A percentile compares a stretch with the other conserved stretches of the same genome.
Conservation (phyloP, 2,888 invertebrate species). For the Troides oblongomaculatus region DNA sequence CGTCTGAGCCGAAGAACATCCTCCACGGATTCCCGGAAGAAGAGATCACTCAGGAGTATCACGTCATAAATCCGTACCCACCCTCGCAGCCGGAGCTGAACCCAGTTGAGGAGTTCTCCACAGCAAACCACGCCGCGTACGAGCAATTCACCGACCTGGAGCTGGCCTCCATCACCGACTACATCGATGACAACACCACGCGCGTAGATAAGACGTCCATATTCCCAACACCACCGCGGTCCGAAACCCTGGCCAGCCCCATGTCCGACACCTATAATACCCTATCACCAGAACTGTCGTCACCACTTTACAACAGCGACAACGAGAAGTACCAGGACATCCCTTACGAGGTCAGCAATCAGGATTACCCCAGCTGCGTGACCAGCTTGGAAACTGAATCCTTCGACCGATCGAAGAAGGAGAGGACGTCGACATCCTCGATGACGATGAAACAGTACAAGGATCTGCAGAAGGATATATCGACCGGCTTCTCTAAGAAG, state of each 20-base stretch:
- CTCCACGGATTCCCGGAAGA: slow-evolving; percentile 38
- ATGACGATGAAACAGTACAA: slow-evolving; percentile 56
- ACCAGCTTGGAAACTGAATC: slow-evolving; percentile 31
- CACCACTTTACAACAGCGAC: slow-evolving; percentile 54
- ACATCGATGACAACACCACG: slow-evolving; percentile 29
- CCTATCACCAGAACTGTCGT: slow-evolving; percentile 50
- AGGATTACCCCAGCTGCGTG: slow-evolving; percentile 39
- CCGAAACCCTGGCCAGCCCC: slow-evolving; percentile 57
- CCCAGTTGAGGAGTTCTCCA: slow-evolving; percentile 42
- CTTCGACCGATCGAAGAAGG: slow-evolving; percentile 20
- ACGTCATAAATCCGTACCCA: slow-evolving; percentile 24
- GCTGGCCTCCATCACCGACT: slow-evolving; percentile 31
- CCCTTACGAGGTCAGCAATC: slow-evolving; percentile 35
- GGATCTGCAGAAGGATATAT: slow-evolving; percentile 63
- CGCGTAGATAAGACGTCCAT: slow-evolving; percentile 32
- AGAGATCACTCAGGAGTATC: slow-evolving; percentile 27
- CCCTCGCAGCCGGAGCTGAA: slow-evolving; percentile 33
- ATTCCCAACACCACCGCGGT: slow-evolving; percentile 60
- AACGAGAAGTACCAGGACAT: slow-evolving; percentile 63
- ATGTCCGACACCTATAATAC: slow-evolving; percentile 54
- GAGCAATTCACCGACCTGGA: slow-evolving; percentile 37
- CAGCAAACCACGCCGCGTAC: slow-evolving; percentile 35
- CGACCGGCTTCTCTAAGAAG: slow-evolving; percentile 51
- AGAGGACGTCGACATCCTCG: slow-evolving; percentile 27
- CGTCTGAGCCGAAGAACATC: slow-evolving; percentile 35